Evolutionary conservation across 2,888 invertebrate genomes (phyloP).

Genomic region (Linyphia triangularis): DNA sequence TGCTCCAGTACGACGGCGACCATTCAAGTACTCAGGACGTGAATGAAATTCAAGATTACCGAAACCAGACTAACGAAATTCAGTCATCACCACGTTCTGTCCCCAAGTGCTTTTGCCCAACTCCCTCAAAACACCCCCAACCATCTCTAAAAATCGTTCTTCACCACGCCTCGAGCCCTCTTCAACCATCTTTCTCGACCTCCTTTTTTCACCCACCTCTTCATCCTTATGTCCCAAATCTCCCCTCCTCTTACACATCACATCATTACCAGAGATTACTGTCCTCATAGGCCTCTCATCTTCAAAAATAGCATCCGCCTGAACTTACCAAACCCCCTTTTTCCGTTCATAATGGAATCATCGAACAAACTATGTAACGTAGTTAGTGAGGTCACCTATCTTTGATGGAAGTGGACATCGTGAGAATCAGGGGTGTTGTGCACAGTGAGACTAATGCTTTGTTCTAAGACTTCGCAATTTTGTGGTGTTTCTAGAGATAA

Average conservation of each 20-base stretch:
- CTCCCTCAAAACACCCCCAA: background rate
- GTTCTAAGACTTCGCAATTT: too few species aligned
- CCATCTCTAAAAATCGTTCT: background rate
- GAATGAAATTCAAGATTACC: background rate
- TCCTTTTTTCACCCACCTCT: slow-evolving; percentile 1
- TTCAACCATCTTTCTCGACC: background rate
- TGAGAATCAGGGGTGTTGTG: background rate
- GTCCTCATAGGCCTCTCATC: slow-evolving; percentile 5
- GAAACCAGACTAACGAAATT: background rate
- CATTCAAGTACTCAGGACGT: background rate
- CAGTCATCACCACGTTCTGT: background rate
- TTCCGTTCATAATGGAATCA: background rate
- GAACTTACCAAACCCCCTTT: background rate
- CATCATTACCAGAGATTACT: slow-evolving; percentile 52
- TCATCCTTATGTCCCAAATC: background rate
- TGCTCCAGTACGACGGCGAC: background rate
- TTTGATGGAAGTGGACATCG: background rate
- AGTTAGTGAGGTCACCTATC: background rate
- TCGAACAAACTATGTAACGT: background rate
- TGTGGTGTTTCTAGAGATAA: too few species aligned
- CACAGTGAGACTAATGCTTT: too few species aligned
- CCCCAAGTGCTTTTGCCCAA: background rate
- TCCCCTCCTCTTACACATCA: background rate
- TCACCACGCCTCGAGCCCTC: background rate
- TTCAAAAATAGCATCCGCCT: slow-evolving; percentile 27